Evolutionary conservation across 2,113 vertebrate genomes (phyloP).

Genomic region (Mesocricetus auratus): DNA sequence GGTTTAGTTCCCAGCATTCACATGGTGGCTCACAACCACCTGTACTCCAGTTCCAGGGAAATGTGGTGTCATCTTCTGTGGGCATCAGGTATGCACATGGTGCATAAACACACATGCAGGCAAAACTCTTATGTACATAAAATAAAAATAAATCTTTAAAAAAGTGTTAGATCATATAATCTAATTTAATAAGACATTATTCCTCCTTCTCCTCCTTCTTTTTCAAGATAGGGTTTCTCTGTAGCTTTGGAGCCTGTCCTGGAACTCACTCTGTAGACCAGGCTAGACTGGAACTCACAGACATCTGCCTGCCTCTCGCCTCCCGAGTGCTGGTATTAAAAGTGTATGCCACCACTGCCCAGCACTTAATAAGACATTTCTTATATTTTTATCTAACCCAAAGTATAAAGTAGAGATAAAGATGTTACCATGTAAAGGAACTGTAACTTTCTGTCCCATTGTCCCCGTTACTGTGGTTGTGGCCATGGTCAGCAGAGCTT

Average conservation of each 20-base stretch:
- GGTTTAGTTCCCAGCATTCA: not conserved
- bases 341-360: no score
- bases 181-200: conserved; percentile 25
- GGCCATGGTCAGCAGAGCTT: conserved; percentile 89
- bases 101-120: not conserved
- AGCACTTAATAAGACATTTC: conserved; percentile 17
- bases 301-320: no score
- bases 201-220: not conserved
- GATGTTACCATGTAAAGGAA: conserved; percentile 92
- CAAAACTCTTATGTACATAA: not conserved
- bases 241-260: no score
- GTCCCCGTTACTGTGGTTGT: conserved; percentile 82
- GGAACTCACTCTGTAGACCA: no score
- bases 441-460: conserved; percentile 89
- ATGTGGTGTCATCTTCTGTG: not conserved
- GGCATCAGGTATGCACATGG: not conserved
- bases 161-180: conserved; percentile 24
- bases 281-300: no score
- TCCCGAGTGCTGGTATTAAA: no score
- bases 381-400: conserved; percentile 58
- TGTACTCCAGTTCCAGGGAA: not conserved
- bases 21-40: not conserved
- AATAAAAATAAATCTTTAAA: not conserved
- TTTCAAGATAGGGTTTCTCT: not conserved
- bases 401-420: conserved; percentile 37